A percentile compares a stretch with the other conserved stretches of the same genome.
Conservation (phyloP, 2,888 invertebrate genomes). For the Eilema depressum region DNA sequence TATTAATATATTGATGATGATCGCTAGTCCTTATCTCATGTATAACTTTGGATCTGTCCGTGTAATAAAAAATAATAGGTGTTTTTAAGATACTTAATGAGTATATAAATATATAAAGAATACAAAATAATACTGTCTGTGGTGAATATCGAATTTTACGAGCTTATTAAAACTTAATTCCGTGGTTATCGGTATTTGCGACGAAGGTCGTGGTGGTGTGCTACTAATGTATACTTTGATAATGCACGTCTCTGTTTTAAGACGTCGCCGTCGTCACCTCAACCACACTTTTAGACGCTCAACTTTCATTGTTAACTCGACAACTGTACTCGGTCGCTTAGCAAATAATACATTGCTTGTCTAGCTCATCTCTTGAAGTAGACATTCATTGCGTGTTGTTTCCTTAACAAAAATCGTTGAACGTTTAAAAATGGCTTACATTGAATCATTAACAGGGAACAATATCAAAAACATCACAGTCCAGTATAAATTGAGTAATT, state of each 20-base stretch:
- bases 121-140: constrained; percentile 82
- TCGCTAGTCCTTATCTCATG: constrained; percentile 81
- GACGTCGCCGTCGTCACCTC: constrained; percentile 22
- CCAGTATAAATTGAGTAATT: constrained; percentile 36
- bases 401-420: constrained; percentile 11
- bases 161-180: constrained; percentile 85
- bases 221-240: constrained; percentile 65
- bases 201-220: constrained; percentile 59
- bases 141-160: constrained; percentile 86
- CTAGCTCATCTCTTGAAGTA: neutral
- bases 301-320: constrained; percentile 3
- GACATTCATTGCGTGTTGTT: neutral
- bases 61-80: constrained; percentile 62
- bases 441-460: constrained; percentile 26
- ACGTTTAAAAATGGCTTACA: constrained; percentile 7
- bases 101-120: constrained; percentile 53
- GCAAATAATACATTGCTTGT: neutral
- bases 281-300: constrained; percentile 3
- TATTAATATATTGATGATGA: constrained; percentile 55
- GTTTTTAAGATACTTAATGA: constrained; percentile 78
- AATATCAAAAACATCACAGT: constrained; percentile 30
- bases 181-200: constrained; percentile 70
- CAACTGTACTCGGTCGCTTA: neutral
- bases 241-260: constrained; percentile 66
- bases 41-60: constrained; percentile 83